Evolutionary conservation across 2,797 vertebrate species (phyloP).

Genomic region (Streptopelia turtur): DNA sequence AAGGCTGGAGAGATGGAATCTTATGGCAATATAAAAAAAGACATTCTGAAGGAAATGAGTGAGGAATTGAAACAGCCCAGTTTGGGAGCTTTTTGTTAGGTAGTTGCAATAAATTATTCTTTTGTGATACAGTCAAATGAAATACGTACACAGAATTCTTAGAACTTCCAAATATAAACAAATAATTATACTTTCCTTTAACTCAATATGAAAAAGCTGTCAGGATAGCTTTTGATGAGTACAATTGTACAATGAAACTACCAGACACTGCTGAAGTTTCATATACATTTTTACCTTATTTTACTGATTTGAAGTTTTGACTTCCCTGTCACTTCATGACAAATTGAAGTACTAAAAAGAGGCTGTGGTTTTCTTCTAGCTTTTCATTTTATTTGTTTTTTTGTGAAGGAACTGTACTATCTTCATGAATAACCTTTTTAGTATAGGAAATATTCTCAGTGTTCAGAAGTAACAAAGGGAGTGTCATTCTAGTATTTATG

Average conservation of each 20-base stretch:
- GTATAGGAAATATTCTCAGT: conserved; percentile 7
- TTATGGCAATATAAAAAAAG: conserved; percentile 42
- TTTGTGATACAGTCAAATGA: conserved; percentile 71
- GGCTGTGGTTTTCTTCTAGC: background rate
- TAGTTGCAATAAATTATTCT: conserved; percentile 71
- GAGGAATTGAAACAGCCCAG: conserved; percentile 10
- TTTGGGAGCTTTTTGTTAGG: conserved; percentile 59
- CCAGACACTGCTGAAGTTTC: conserved; percentile 41
- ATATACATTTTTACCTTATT: conserved; percentile 48
- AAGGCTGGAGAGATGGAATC: conserved; percentile 31
- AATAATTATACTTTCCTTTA: conserved; percentile 71
- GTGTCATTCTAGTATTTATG: conserved; percentile 28
- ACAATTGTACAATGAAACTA: conserved; percentile 57
- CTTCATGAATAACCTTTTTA: conserved; percentile 36
- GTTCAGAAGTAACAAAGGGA: conserved; percentile 29
- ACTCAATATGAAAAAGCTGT: conserved; percentile 70
- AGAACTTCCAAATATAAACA: conserved; percentile 73
- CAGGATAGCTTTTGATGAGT: conserved; percentile 64
- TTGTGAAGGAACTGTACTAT: background rate
- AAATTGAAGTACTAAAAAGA: conserved; percentile 58
- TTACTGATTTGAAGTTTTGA: conserved; percentile 64
- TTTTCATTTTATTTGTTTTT: background rate
- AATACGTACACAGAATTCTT: conserved; percentile 59
- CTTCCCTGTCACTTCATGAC: conserved; percentile 49
- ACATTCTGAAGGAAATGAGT: conserved; percentile 58